Evolutionary conservation across 2,888 invertebrate genomes (phyloP), one percentile per base, ranked within the genome.

Genomic region (Entomobrya multifasciata): DNA sequence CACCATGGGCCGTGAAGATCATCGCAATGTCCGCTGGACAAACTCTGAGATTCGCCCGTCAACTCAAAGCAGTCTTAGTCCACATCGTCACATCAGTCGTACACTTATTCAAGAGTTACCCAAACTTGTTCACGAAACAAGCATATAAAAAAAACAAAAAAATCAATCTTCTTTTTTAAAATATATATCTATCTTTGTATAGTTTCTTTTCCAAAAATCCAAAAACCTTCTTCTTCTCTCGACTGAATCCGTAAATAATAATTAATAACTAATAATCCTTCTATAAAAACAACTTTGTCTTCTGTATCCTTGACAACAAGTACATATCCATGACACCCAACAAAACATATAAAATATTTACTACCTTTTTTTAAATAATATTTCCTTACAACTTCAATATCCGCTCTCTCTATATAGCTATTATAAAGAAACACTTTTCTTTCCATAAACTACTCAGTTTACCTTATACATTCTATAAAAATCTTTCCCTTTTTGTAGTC

Each of bases 61-160:
- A 78, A 87, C 87, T 65, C 86, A 88, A 47, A 88, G 87, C 74
- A 91, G 90, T 57, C 87, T 91, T 77, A 90, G 90, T 87, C 91
- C 91, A 62, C 90, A 91, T 88, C 89, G 89, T 72, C 90, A 91
- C 90, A 91, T 91, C 90, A 90, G 91, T 89, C 91, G 91, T 80
- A 90, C 91, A 86, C 88, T 91, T 57, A 90, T 91, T 85, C 92
- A 91, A 92, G 94, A 95, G 92, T 93, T 94, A 93, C 94, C 94
- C 91, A 94, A 94, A 93, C 94, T 95, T 93, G 95, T 95, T 93
- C 95, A 95, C 93, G 95, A 95, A 92, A 95, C 95, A 92, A 95
- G 95, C 93, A 95, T 95, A 92, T 95, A 94, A 92, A 72, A 20
- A 49, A 30, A 11, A 52, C 30, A 6, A 55, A 44, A 30, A 65